Evolutionary conservation across 2,797 vertebrate species (phyloP), one percentile per base, ranked within the genome.

Genomic region (Anomalospiza imberbis): DNA sequence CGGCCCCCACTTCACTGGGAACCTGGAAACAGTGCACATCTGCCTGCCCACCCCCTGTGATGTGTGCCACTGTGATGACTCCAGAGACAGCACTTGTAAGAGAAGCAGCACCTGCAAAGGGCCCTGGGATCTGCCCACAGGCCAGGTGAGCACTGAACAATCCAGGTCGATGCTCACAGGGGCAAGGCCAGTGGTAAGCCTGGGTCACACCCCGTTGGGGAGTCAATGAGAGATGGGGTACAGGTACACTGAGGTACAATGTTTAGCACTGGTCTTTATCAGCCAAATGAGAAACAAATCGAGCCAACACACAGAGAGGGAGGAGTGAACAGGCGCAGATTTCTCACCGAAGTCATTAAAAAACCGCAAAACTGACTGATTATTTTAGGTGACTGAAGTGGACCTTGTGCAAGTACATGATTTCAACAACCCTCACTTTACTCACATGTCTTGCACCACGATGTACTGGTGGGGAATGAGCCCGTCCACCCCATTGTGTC

Each of bases 401-500:
- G 25, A 42, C 17, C 31, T 44, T 17, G 9, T 11, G 47, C 17
- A 51, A 34, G 6, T 6, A 9, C 0, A 2, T 2, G 10, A 61
- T 22, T 28, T 45, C 31, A 68, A 42, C 11, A 53, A 34, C 48
- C 21, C 45, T 9, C 7, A 29, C 87, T 29, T 24, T 58, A 99
- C 99, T 99, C 97, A 99, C 99, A 99, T 98, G 98, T 99, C 99
- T 93, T 99, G 99, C 55, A 99, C 99, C 84, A 99, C 99, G 17
- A 99, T 99, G 98, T 99, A 99, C 98, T 99, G 99, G 97, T 99
- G 99, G 24, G 99, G 99, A 94, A 99, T 99, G 95, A 99, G 98
- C 42, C 99, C 99, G 1, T 99, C 99, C 95, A 99, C 99, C 1
- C 99, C 99, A 0, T 99, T 99, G 90, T 99, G 99, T 12, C 99